These are phyloP conservation scores for Paramormyrops kingsleyae DNA, from an alignment of 2,113 vertebrate genomes.

Conservation along the genomic window DNA sequence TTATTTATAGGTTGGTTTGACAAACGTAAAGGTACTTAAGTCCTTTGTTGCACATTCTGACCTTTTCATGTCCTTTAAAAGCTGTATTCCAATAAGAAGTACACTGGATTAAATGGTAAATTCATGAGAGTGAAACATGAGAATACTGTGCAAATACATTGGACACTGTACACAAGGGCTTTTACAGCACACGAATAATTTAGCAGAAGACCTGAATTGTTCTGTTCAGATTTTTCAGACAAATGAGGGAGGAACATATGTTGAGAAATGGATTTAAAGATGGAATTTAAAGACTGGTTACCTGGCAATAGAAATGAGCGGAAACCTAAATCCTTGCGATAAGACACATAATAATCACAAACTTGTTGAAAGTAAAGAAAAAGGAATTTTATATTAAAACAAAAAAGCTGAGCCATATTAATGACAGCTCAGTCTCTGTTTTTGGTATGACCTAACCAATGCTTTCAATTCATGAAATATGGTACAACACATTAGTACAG, in stretches of 20 bases:
- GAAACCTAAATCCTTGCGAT: neutral
- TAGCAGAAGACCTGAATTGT: neutral
- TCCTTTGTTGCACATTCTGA: neutral
- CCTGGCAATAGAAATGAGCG: neutral
- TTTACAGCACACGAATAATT: neutral
- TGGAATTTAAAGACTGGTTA: neutral
- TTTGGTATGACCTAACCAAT: neutral
- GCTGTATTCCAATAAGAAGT: neutral
- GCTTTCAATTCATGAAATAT: neutral
- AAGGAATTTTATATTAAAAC: neutral
- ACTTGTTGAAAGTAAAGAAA: neutral
- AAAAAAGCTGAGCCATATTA: neutral
- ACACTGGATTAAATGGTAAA: slow-evolving; percentile 7
- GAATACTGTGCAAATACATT: neutral
- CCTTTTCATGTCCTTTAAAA: neutral
- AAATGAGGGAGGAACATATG: neutral
- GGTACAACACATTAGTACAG: neutral
- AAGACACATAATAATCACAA: neutral
- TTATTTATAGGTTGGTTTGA: neutral
- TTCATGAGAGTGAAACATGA: neutral
- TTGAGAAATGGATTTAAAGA: neutral
- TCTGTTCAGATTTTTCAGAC: neutral
- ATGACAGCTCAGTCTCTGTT: neutral
- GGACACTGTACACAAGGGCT: slow-evolving; percentile 1
- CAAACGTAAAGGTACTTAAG: neutral